Percentiles rank a stretch among this genome's conserved stretches.
phyloP scores from a whole-genome alignment of 2,797 vertebrate genomes.

The Vireo griseus region DNA sequence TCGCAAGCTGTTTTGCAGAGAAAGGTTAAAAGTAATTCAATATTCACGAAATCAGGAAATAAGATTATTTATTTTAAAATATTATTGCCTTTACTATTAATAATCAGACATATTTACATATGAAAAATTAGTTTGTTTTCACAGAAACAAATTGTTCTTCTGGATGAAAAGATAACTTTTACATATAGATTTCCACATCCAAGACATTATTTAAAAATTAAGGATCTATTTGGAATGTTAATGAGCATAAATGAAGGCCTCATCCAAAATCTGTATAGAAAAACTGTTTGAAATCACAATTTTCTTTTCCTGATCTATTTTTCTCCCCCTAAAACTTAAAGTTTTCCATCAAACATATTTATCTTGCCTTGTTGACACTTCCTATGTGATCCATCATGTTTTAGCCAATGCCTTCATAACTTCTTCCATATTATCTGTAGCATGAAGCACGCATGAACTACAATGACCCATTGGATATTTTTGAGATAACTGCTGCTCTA shows the following conservation, averaged over 20 bases:
- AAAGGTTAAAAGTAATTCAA: not conserved
- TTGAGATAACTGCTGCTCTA: not conserved
- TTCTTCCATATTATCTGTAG: not conserved
- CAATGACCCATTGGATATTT: not conserved
- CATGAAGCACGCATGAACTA: not conserved
- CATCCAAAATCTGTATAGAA: not conserved
- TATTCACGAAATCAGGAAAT: not conserved
- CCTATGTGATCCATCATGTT: not conserved
- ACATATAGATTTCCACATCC: not conserved
- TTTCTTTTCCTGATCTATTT: not conserved
- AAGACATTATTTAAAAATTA: not conserved
- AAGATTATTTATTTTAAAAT: not conserved
- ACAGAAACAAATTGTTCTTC: not conserved
- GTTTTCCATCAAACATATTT: not conserved
- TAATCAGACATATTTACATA: not conserved
- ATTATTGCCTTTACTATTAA: not conserved
- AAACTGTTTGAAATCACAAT: not conserved
- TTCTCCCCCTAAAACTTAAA: not conserved
- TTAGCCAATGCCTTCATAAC: not conserved
- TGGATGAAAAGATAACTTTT: not conserved
- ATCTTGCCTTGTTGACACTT: not conserved
- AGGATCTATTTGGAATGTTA: not conserved
- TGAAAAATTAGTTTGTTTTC: not conserved
- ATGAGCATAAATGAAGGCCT: not conserved
- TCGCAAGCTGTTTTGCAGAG: not conserved